A percentile compares a stretch with the other conserved stretches of the same genome.
phyloP scores from a whole-genome alignment of 2,113 vertebrate genomes.

The Lagopus muta region DNA sequence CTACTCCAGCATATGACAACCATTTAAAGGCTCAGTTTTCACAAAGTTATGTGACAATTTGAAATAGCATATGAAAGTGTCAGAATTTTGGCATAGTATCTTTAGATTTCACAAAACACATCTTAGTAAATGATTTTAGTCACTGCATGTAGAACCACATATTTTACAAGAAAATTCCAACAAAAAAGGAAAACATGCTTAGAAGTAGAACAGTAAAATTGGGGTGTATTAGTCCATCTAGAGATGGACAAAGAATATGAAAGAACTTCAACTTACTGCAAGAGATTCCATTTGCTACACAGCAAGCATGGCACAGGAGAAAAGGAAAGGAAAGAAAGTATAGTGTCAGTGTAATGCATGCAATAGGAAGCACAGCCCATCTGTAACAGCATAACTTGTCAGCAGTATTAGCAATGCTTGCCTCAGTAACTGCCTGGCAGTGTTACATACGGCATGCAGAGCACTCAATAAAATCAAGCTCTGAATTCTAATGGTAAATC shows the following conservation, averaged over 20 bases:
- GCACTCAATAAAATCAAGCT: constrained; percentile 70
- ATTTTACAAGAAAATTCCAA: constrained; percentile 40
- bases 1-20: neutral
- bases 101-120: constrained; percentile 60
- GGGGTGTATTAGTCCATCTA: constrained; percentile 71
- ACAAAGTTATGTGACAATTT: neutral
- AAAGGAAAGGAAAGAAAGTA: constrained; percentile 89
- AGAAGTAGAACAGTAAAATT: constrained; percentile 69
- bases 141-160: constrained; percentile 47
- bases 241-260: constrained; percentile 80
- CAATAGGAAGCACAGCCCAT: constrained; percentile 78
- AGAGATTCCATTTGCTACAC: constrained; percentile 99
- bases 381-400: constrained; percentile 69
- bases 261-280: constrained; percentile 97
- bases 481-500: constrained; percentile 25
- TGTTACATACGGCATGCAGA: constrained; percentile 74
- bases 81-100: constrained; percentile 43
- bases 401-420: constrained; percentile 78
- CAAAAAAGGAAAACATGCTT: constrained; percentile 72
- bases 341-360: constrained; percentile 88
- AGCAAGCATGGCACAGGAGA: constrained; percentile 94
- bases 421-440: constrained; percentile 70
- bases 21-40: neutral
- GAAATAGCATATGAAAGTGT: neutral
- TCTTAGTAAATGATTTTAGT: constrained; percentile 41